Evolutionary conservation across 2,797 vertebrate species (phyloP).

Genomic region (Notolepis coatsorum): DNA sequence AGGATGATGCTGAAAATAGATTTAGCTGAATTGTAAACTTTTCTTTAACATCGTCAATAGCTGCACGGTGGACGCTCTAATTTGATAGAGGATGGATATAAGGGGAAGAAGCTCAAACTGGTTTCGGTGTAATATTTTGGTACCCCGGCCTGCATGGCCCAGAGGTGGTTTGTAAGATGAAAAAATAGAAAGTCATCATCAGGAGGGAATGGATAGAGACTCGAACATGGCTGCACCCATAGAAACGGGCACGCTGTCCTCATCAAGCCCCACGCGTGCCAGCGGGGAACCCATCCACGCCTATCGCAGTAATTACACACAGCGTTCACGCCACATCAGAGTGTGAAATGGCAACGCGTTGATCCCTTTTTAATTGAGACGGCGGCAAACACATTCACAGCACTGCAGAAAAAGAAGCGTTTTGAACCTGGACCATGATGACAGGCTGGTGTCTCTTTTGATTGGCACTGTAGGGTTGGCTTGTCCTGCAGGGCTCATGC

Average conservation of each 20-base stretch:
- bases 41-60: conserved; percentile 12
- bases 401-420: background rate
- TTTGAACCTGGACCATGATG: background rate
- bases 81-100: background rate
- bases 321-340: conserved; percentile 47
- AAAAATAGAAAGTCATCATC: conserved; percentile 77
- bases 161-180: conserved; percentile 39
- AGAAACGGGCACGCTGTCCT: conserved; percentile 32
- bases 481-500: background rate
- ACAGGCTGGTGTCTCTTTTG: conserved; percentile 10
- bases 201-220: conserved; percentile 53
- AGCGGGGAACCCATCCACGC: conserved; percentile 53
- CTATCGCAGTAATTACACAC: conserved; percentile 65
- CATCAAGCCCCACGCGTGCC: conserved; percentile 3
- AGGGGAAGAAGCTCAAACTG: background rate
- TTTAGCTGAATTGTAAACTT: conserved; percentile 42
- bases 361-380: conserved; percentile 40
- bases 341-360: conserved; percentile 23
- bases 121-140: background rate
- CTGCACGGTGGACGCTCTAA: background rate
- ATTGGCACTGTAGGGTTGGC: conserved; percentile 11
- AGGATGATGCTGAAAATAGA: background rate
- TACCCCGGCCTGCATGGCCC: conserved; percentile 1
- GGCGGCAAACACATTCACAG: conserved; percentile 18
- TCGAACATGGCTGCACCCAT: conserved; percentile 76